Evolutionary conservation across 2,113 vertebrate genomes (phyloP).

Genomic region (Elachura formosa): DNA sequence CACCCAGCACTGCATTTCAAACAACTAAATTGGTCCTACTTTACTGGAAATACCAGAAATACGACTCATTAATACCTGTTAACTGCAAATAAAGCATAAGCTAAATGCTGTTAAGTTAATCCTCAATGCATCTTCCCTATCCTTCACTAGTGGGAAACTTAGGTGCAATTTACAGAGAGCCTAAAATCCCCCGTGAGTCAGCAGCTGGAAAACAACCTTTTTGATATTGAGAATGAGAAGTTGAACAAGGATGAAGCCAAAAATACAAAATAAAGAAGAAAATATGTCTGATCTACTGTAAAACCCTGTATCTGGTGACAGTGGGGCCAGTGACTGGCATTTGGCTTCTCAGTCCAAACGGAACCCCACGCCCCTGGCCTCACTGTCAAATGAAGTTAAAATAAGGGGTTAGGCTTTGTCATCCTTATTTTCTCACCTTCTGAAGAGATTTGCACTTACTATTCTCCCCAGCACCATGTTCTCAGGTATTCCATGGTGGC

Average conservation of each 20-base stretch:
- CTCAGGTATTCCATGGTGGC: neutral
- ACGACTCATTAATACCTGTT: neutral
- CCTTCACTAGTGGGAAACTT: neutral
- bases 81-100: neutral
- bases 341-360: neutral
- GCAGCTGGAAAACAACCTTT: neutral
- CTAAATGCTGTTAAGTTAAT: neutral
- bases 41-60: neutral
- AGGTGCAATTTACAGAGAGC: fast-evolving
- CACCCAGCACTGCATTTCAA: neutral
- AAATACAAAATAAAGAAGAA: neutral
- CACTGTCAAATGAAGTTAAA: neutral
- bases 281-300: neutral
- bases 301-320: neutral
- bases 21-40: neutral
- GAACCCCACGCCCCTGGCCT: fast-evolving
- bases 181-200: neutral
- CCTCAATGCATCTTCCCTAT: neutral
- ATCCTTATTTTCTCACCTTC: neutral
- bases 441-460: neutral
- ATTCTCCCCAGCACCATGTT: fast-evolving
- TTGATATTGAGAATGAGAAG: neutral
- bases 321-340: neutral
- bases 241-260: neutral
- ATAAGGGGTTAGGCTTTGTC: neutral